Evolutionary conservation across 2,888 invertebrate species (phyloP).

Genomic region (Hecatera dysodea): DNA sequence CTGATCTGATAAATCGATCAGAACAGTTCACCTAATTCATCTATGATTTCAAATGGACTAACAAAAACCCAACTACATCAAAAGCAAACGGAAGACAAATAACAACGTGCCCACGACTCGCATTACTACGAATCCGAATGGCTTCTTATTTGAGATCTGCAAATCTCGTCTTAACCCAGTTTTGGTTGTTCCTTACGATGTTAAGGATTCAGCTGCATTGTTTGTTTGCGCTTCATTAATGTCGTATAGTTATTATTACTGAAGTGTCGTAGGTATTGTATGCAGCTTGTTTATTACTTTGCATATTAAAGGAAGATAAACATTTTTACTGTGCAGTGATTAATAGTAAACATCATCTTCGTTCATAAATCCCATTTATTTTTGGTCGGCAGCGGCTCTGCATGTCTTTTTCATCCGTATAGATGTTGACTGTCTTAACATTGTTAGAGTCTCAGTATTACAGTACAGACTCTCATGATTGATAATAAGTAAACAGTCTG

Average conservation of each 20-base stretch:
- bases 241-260: constrained; percentile 8
- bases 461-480: no score
- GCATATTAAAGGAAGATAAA: no score
- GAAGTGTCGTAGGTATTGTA: no score
- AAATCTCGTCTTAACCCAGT: constrained; percentile 76
- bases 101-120: constrained; percentile 52
- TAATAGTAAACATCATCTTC: no score
- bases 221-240: constrained; percentile 47
- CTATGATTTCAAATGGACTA: neutral
- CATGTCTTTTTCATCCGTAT: no score
- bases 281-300: no score
- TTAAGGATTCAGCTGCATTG: constrained; percentile 41
- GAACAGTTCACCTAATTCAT: neutral
- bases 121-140: constrained; percentile 61
- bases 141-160: constrained; percentile 66
- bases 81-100: constrained; percentile 57
- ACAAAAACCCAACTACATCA: constrained; percentile 26
- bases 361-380: no score
- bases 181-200: constrained; percentile 51
- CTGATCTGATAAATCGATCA: neutral
- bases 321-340: no score
- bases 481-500: no score
- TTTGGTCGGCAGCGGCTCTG: no score
- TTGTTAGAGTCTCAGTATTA: no score
- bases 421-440: no score